A percentile compares a stretch with the other conserved stretches of the same genome.
phyloP scores from a whole-genome alignment of 2,888 invertebrate species.

The Yponomeuta cagnagella region DNA sequence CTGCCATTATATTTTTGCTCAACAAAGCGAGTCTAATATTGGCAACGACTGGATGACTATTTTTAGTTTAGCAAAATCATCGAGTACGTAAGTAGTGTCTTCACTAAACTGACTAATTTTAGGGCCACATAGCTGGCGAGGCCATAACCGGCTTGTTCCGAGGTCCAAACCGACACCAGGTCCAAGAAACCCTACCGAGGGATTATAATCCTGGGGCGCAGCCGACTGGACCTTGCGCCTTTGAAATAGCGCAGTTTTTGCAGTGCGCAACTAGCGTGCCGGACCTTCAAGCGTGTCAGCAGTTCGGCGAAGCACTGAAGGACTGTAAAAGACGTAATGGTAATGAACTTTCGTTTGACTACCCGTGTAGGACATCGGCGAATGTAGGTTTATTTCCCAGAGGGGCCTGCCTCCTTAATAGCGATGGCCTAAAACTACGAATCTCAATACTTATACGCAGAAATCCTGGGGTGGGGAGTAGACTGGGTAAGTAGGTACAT shows the following conservation, averaged over 20 bases:
- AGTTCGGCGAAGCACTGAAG: conserved; percentile 95
- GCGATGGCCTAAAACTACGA: too few relatives aligned
- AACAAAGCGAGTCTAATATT: neutral
- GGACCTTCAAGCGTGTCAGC: conserved; percentile 92
- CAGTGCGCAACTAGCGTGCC: conserved; percentile 90
- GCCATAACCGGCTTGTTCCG: conserved; percentile 80
- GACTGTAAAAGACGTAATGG: conserved; percentile 91
- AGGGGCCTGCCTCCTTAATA: neutral
- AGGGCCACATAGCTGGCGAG: conserved; percentile 93
- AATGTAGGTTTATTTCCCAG: neutral
- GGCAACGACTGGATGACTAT: neutral
- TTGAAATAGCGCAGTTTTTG: conserved; percentile 95
- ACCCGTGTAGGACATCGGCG: neutral
- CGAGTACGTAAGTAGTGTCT: neutral
- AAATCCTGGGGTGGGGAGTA: too few relatives aligned
- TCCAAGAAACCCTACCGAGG: conserved; percentile 45
- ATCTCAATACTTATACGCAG: too few relatives aligned
- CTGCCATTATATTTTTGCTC: neutral
- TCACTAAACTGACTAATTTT: conserved; percentile 15
- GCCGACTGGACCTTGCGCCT: conserved; percentile 88
- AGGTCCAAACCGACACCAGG: conserved; percentile 46
- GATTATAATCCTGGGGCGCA: conserved; percentile 56
- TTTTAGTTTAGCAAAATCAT: neutral
- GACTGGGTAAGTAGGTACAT: too few relatives aligned
- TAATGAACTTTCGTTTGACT: conserved; percentile 17